These are phyloP conservation scores for Pterois miles DNA, from an alignment of 2,797 vertebrate species.

Conservation along the genomic window DNA sequence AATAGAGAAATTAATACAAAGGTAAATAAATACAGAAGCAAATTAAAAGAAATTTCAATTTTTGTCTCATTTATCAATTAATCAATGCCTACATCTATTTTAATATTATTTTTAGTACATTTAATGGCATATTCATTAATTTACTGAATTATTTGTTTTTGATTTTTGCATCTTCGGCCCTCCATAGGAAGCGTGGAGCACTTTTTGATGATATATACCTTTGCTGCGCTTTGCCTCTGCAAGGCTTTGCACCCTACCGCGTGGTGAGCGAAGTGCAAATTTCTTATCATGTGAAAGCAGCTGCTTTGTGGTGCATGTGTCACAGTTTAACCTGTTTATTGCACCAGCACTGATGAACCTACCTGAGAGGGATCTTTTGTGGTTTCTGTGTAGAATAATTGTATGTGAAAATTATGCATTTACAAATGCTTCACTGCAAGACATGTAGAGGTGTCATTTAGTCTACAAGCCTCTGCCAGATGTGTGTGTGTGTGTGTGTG, in stretches of 20 bases:
- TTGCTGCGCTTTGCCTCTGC: too few relatives aligned
- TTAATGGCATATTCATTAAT: neutral
- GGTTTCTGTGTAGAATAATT: neutral
- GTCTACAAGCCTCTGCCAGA: neutral
- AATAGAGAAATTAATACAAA: neutral
- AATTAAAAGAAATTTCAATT: too few relatives aligned
- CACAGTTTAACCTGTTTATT: neutral
- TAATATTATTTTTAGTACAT: fast-evolving
- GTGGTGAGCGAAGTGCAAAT: too few relatives aligned
- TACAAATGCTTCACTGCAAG: neutral
- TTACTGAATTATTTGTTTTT: too few relatives aligned
- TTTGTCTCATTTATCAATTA: too few relatives aligned
- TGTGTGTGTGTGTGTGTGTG: too few relatives aligned
- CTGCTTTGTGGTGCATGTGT: neutral
- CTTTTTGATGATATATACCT: neutral
- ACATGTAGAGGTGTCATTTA: neutral
- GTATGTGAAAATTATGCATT: neutral
- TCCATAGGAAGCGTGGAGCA: neutral
- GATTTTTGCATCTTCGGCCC: too few relatives aligned
- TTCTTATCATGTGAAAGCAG: neutral
- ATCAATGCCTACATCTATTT: too few relatives aligned
- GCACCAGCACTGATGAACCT: neutral
- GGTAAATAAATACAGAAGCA: neutral
- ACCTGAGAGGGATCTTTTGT: neutral
- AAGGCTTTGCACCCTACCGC: too few relatives aligned